Base-by-base conservation (phyloP, 2,888 invertebrate genomes). In the Netelia virgata region DNA sequence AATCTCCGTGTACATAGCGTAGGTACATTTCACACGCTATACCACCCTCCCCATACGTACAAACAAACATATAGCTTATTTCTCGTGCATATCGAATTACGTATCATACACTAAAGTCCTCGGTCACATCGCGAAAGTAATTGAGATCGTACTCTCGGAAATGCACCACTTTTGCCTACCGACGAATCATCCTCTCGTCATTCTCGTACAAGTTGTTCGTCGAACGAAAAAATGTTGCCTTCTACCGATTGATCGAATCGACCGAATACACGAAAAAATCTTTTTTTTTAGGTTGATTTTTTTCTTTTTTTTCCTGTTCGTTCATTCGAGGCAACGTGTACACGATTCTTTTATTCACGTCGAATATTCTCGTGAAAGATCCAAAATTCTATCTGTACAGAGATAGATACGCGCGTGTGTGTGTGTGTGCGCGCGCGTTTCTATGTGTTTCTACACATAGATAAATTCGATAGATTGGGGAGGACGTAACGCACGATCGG, bases 401-500 rank as follows among this genome's bases (percentile, higher is more conserved):
- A 36, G 36, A 36, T 36, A 6, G 1, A 69, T 53, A 28, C 9
- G 53, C 23, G 11, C 14, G 18, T 41, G 28, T 28, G 6, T 66
- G 53, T 53, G 64, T 20, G 36, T 5, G 9, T 36, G 23, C 14
- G 50, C 11, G 14, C 3, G 14, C 47, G 14, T 47, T 14, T 47
- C 3, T 47, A 11, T 47, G 14, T 47, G 3, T 47, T 14, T 3
- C 1, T 47, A 47, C 10, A 50, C 23, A 74, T 18, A 28, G 50
- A 50, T 18, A 70, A 18, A 47, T 8, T 50, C 75, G 74, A 79
- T 79, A 64, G 74, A 83, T 83, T 83, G 74, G 69, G 64, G 57
- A 70, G 78, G 50, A 64, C 70, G 75, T 79, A 70, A 57, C 36
- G 74, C 68, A 64, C 64, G 74, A 59, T 70, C 75, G 83, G 73